Conservation (phyloP, 1,140 invertebrate species). For the Neelides sp. region DNA sequence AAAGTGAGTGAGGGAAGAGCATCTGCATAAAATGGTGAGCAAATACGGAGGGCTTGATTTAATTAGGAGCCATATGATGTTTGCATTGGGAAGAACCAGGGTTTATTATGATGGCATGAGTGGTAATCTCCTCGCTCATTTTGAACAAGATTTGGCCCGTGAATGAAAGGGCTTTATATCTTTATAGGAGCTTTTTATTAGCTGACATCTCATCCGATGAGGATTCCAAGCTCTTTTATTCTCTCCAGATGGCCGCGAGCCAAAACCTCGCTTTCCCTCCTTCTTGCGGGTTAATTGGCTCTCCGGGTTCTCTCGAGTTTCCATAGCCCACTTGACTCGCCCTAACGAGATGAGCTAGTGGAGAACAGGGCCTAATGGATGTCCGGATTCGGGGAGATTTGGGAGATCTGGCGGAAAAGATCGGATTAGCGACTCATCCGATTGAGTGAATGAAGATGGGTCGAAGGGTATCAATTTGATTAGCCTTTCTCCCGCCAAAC, state of each 20-base stretch:
- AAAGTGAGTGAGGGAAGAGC: background rate
- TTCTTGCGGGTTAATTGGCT: background rate
- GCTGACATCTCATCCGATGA: conserved; percentile 14
- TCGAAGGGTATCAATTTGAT: conserved; percentile 31
- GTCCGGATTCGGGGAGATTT: conserved; percentile 11
- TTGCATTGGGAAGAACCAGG: conserved; percentile 7
- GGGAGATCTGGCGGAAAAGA: conserved; percentile 15
- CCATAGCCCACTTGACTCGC: background rate
- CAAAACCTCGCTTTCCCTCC: conserved; percentile 7
- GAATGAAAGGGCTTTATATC: conserved; percentile 15
- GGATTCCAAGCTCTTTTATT: conserved; percentile 17
- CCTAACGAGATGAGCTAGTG: no score
- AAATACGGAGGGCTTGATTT: conserved; percentile 10
- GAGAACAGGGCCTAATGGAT: no score
- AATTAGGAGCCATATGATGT: conserved; percentile 25
- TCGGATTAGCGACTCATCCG: background rate
- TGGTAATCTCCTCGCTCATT: conserved; percentile 14
- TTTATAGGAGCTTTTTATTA: conserved; percentile 23
- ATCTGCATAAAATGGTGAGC: conserved; percentile 9
- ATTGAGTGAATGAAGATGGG: conserved; percentile 26
- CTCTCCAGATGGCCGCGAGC: conserved; percentile 17
- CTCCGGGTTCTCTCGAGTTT: background rate
- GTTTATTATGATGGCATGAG: conserved; percentile 18
- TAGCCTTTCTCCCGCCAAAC: conserved; percentile 11
- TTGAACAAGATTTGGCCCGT: conserved; percentile 12